Evolutionary conservation across 2,797 vertebrate genomes (phyloP), one percentile per base, ranked within the genome.

Genomic region (Pipistrellus pipistrellus): DNA sequence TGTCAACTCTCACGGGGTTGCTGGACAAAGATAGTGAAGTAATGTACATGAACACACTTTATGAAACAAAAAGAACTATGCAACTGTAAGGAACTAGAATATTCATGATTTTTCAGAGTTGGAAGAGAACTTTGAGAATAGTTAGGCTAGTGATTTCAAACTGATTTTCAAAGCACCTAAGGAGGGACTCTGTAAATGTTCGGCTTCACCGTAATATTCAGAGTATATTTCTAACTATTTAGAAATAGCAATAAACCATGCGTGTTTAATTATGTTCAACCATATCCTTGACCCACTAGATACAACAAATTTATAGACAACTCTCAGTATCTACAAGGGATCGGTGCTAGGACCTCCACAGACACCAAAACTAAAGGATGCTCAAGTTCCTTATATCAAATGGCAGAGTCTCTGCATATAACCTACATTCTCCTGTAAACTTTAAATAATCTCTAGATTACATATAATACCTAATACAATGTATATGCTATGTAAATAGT

Each of bases 211-310:
- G 18, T 90, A 86, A 87, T 51, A 41, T 78, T 89, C 27, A 91
- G 57, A 71, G 76, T 85, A 32, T 41, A 92, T 94, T 92, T 95
- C 48, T 66, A 71, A 71, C 35, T 81, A 87, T 51, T 90, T 90
- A 94, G 62, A 71, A 81, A 81, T 84, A 66, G 46, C 30, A 88
- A 78, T 32, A 88, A 90, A 86, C 88, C 21, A 73, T 11, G 2
- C 57, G 57, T n/a, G 0, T 82, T 95, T 17, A 53, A 69, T 76
- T 87, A 89, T 38, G 9, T 12, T 92, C 30, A 90, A 72, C 51
- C 57, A 90, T 55, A 90, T 77, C 17, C 21, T 88, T 92, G 81
- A 71, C 30, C 15, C 72, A 87, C 27, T 51, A 93, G n/a, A 84
- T 46, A 77, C 0, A 90, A 92, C 25, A 64, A 95, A 83, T 71